A percentile compares a stretch with the other conserved stretches of the same genome.
phyloP scores from a whole-genome alignment of 2,888 invertebrate species.

The Heliconius charithonia region DNA sequence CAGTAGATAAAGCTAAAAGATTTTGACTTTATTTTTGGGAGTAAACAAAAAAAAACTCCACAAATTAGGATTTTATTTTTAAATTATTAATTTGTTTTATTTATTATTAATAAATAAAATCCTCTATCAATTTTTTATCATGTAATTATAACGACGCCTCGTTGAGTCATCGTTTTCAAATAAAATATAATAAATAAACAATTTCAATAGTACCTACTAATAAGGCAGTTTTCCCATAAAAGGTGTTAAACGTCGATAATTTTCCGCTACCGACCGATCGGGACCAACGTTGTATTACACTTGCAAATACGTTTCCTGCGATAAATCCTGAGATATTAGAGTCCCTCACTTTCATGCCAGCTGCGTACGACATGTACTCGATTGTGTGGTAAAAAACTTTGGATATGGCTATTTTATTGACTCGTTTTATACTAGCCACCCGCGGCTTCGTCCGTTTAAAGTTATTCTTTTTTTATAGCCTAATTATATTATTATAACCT shows the following conservation, averaged over 20 bases:
- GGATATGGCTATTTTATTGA: slow-evolving; percentile 12
- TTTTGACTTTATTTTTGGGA: too few relatives aligned
- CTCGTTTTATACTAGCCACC: too few relatives aligned
- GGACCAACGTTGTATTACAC: slow-evolving; percentile 61
- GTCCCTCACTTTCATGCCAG: slow-evolving; percentile 52
- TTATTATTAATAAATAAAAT: too few relatives aligned
- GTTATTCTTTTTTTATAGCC: too few relatives aligned
- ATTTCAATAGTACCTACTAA: slow-evolving; percentile 18
- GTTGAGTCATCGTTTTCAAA: neutral
- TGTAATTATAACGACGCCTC: neutral
- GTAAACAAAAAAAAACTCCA: too few relatives aligned
- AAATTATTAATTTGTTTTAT: too few relatives aligned
- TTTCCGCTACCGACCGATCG: slow-evolving; percentile 49
- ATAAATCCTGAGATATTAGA: slow-evolving; percentile 70
- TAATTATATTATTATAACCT: too few relatives aligned
- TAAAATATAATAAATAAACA: neutral
- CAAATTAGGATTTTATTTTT: too few relatives aligned
- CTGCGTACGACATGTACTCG: slow-evolving; percentile 50
- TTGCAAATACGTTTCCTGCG: slow-evolving; percentile 74
- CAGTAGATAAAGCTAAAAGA: too few relatives aligned
- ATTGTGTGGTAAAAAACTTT: neutral
- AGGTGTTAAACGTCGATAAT: slow-evolving; percentile 38
- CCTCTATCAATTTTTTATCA: neutral
- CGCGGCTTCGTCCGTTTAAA: too few relatives aligned
- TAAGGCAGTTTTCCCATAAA: slow-evolving; percentile 33